Conservation (phyloP, 1,140 invertebrate species). For the Melanaphis sacchari region DNA sequence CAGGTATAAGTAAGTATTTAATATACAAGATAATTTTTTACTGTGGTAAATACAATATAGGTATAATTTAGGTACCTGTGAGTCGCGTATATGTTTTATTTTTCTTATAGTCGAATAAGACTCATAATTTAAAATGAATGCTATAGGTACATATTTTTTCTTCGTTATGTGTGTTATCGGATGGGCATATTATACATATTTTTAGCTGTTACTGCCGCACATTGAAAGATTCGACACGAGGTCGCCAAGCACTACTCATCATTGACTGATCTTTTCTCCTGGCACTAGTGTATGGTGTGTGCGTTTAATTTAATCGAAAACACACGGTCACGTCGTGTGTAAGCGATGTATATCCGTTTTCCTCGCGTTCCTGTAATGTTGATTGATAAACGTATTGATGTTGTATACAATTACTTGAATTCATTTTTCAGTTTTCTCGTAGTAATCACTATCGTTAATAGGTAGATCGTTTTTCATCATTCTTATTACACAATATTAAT, state of each 20-base stretch:
- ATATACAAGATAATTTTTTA: neutral
- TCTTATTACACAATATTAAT: no score
- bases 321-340: neutral
- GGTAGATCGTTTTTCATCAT: no score
- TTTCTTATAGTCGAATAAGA: neutral
- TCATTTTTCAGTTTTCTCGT: neutral
- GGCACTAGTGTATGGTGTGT: neutral
- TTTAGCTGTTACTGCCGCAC: neutral
- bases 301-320: neutral
- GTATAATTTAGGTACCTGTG: neutral
- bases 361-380: neutral
- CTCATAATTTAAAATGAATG: neutral
- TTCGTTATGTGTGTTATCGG: neutral
- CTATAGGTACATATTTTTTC: neutral
- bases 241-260: neutral
- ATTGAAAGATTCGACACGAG: slow-evolving; percentile 47
- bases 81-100: neutral
- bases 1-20: neutral
- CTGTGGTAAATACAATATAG: neutral
- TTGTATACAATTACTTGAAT: neutral
- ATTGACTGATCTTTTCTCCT: neutral
- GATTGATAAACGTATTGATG: neutral
- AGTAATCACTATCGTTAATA: neutral
- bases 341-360: neutral
- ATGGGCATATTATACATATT: neutral